Base-by-base conservation (phyloP, 2,797 vertebrate genomes). In the Rhynchotus rufescens region DNA sequence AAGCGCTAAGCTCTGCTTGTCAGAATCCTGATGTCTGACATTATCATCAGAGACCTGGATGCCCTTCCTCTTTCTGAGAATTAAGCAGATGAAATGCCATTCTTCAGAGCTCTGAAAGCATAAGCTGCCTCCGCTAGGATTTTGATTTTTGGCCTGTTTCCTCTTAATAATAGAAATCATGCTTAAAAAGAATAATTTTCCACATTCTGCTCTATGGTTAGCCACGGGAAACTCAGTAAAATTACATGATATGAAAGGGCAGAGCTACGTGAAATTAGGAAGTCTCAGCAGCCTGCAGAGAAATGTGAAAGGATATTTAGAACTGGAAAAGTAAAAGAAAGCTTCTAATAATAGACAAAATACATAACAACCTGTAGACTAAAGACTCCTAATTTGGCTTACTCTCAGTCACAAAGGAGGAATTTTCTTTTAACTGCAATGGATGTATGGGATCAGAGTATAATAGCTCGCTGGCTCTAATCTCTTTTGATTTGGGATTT, bases 251-350 rank as follows among this genome's bases (percentile, higher is more conserved):
- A 86, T 86, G 92, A 84, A 93, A 2, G 16, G 69, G 83, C 52
- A 85, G 30, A 81, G 40, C 74, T 72, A 79, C 2, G 4, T 34
- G 26, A 91, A 93, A 93, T 94, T 89, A 96, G 6, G 84, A 93
- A 88, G 47, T 86, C 64, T 34, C 59, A 83, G 44, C 17, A 80
- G 69, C 49, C 81, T 78, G 74, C 61, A 91, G 80, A 88, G 73
- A 83, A 88, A 93, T 67, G n/a, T 36, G 80, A 85, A 92, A 90
- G 32, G 78, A 62, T 77, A 90, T 80, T 95, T 93, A 69, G 19
- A 79, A 74, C 17, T 59, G 72, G 8, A 78, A 87, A 6, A 80
- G 44, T 34, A 88, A 92, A 92, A 0, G 0, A 59, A 92, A 86
- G 45, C 34, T 90, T 80, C 76, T 86, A 81, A 78, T 71, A 88